Base-by-base conservation (phyloP, 2,888 invertebrate genomes). In the Allygus modestus region DNA sequence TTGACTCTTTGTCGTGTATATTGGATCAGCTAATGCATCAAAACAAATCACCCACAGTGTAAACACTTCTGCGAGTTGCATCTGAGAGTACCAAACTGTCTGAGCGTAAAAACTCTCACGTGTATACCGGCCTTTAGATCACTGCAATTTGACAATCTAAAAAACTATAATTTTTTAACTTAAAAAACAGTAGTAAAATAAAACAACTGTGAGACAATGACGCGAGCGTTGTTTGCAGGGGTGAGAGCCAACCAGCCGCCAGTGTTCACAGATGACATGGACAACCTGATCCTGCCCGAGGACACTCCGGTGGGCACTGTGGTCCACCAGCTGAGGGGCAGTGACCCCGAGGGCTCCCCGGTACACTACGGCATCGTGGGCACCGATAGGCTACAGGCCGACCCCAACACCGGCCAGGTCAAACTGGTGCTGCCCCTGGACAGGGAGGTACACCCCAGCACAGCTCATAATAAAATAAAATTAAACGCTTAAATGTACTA, bases 281-380 rank as follows among this genome's bases (percentile, higher is more conserved):
- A 96, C 91, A 95, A 95, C 89, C 91, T 94, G 87, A 93, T 95
- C 7, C 91, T 98, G 20, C 93, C 94, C 5, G 97, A 98, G 91
- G 94, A 94, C 89, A 96, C 95, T 11, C 93, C 95, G 0, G 94
- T 97, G 5, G 97, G 97, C 0, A 92, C 94, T 7, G 91, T 94
- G 1, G 95, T 97, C n/a, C 96, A 95, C 91, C 94, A 91, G 17
- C 91, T 97, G 81, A 93, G 95, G 89, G 97, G 96, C 9, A 92
- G 93, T 54, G 97, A 97, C 92, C 97, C 97, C 0, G 97, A 97
- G 89, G 94, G 94, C 71, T 93, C 95, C 43, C 93, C 94, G 54
- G 93, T 96, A 85, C 93, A 93, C 87, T 94, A 93, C 89, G 95
- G 95, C 81, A 92, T 96, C 84, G 93, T 94, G 86, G 96, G 97